A percentile compares a stretch with the other conserved stretches of the same genome.
Conservation (phyloP, 2,888 invertebrate species). For the Aphidoletes aphidimyza region DNA sequence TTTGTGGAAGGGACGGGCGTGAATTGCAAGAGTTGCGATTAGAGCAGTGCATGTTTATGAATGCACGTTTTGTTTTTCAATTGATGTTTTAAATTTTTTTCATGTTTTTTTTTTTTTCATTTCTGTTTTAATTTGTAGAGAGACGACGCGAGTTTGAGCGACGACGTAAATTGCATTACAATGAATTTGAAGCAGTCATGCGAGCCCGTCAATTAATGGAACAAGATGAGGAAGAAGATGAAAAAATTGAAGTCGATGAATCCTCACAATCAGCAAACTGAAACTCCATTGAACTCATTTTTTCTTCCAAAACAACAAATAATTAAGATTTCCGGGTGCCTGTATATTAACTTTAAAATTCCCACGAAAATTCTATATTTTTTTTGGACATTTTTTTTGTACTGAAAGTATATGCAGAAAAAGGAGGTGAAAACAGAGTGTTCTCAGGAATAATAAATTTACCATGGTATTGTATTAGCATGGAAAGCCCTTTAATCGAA, state of each 20-base stretch:
- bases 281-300: background rate
- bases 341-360: background rate
- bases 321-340: too few species aligned
- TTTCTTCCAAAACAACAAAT: conserved; percentile 22
- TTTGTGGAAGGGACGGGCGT: background rate
- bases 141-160: conserved; percentile 86
- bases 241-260: conserved; percentile 67
- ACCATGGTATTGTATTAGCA: too few species aligned
- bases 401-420: too few species aligned
- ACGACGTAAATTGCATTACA: conserved; percentile 96
- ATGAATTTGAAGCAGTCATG: conserved; percentile 95
- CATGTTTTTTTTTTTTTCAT: background rate
- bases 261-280: background rate
- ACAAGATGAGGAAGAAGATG: conserved; percentile 88
- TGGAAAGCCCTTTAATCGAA: too few species aligned
- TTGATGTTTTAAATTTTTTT: background rate
- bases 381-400: too few species aligned
- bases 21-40: background rate
- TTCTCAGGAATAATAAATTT: too few species aligned
- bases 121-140: conserved; percentile 64
- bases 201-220: conserved; percentile 90
- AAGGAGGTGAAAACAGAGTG: too few species aligned
- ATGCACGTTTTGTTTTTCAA: background rate
- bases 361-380: too few species aligned
- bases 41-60: background rate